Conservation (phyloP, 2,113 vertebrate genomes). For the Solea senegalensis region DNA sequence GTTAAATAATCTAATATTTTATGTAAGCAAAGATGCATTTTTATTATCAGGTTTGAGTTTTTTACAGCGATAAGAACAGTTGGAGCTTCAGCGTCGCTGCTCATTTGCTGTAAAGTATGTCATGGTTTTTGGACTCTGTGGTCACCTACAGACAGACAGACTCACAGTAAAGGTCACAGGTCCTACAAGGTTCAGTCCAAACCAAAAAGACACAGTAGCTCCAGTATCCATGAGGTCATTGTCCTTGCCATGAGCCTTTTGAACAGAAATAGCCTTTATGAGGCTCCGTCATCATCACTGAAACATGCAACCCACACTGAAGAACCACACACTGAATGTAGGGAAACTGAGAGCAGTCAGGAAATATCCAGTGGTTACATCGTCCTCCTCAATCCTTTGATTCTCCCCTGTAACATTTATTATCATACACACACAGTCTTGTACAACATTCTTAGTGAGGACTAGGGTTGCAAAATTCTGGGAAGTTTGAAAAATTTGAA, state of each 20-base stretch:
- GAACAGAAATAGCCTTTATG: conserved; percentile 53
- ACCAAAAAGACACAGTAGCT: conserved; percentile 48
- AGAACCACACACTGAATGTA: conserved; percentile 11
- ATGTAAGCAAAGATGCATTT: not conserved
- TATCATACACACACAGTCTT: conserved; percentile 3
- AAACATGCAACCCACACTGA: conserved; percentile 52
- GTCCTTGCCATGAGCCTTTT: conserved; percentile 21
- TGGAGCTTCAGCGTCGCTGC: conserved; percentile 2
- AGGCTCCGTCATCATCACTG: conserved; percentile 44
- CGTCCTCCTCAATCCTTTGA: conserved; percentile 35
- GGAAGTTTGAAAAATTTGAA: not conserved
- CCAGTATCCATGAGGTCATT: conserved; percentile 64
- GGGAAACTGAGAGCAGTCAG: conserved; percentile 37
- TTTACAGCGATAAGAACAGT: not conserved
- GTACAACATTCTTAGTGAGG: too few species aligned
- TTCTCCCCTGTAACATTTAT: conserved; percentile 47
- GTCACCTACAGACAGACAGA: conserved; percentile 12
- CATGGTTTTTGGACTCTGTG: conserved; percentile 12
- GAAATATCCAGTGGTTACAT: conserved; percentile 42
- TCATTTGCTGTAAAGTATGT: conserved; percentile 31
- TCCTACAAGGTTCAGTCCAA: conserved; percentile 27
- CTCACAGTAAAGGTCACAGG: conserved; percentile 22
- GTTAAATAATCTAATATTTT: not conserved
- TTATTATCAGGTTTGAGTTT: not conserved
- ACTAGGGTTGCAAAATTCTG: not conserved